Evolutionary conservation across 2,797 vertebrate species (phyloP), one percentile per base, ranked within the genome.

Genomic region (Cuculus canorus): DNA sequence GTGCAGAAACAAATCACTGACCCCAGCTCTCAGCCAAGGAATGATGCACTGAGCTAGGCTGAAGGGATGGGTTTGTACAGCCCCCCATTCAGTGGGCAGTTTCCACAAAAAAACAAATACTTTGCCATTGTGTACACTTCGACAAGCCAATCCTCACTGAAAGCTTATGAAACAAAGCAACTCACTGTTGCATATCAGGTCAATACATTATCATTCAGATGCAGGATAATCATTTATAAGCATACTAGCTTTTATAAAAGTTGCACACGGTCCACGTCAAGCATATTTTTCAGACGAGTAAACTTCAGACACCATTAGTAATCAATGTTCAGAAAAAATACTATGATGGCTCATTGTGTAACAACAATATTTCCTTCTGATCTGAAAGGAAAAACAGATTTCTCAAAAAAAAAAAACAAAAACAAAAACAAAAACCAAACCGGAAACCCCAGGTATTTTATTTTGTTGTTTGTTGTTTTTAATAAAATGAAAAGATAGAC

Each of bases 1-100:
- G 54, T 60, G 43, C 21, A 92, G 61, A 95, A 88, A 93, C 23
- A 94, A 88, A 90, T 23, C 7, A 54, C 43, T 76, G 80, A 91
- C 17, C 17, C n/a, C 47, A 88, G n/a, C 19, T 47, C 63, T 69
- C 57, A 65, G 37, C 27, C 52, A 41, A 57, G 45, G 50, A 80
- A 68, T 12, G 24, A 73, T 50, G 19, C 22, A 28, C 17, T 39
- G 85, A 79, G 27, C 18, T 16, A 61, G 17, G 37, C 2, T 86
- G 53, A 90, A 88, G 45, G 41, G 47, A n/a, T 43, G 22, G n/a
- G 21, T 33, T 82, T 81, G 33, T 22, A 33, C 5, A 19, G 41
- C 27, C 19, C 16, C 48, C n/a, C 41, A 43, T 19, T 27, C 50
- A 84, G 4, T 6, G 33, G n/a, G 11, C 4, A 41, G 32, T 43